These are phyloP conservation scores for Procavia capensis DNA, from an alignment of 2,113 vertebrate genomes.

Conservation along the genomic window DNA sequence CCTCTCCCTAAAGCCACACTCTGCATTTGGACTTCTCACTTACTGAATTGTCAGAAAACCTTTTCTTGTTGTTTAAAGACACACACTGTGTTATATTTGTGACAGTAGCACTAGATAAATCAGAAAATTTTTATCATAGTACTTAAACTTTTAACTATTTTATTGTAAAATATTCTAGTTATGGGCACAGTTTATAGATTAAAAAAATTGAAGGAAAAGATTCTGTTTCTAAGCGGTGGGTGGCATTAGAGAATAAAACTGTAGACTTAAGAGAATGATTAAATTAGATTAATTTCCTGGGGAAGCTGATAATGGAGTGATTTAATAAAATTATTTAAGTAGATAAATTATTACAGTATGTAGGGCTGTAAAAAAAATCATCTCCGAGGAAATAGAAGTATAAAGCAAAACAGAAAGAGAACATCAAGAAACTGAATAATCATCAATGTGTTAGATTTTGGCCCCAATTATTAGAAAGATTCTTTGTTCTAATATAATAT, in stretches of 20 bases:
- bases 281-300: neutral
- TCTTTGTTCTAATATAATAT: neutral
- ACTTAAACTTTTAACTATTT: neutral
- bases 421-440: neutral
- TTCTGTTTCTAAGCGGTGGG: neutral
- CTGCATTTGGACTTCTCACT: too few relatives aligned
- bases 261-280: neutral
- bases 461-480: neutral
- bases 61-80: too few relatives aligned
- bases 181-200: neutral
- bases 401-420: neutral
- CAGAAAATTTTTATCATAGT: neutral
- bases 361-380: neutral
- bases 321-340: neutral
- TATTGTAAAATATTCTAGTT: neutral
- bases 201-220: neutral
- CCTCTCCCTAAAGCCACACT: too few relatives aligned
- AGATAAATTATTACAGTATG: neutral
- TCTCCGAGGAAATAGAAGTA: neutral
- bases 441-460: neutral
- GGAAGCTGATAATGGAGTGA: neutral
- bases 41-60: too few relatives aligned
- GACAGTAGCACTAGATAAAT: too few relatives aligned
- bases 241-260: neutral
- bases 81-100: too few relatives aligned